phyloP scores from a whole-genome alignment of 2,113 vertebrate species.

The Nesospiza acunhae region DNA sequence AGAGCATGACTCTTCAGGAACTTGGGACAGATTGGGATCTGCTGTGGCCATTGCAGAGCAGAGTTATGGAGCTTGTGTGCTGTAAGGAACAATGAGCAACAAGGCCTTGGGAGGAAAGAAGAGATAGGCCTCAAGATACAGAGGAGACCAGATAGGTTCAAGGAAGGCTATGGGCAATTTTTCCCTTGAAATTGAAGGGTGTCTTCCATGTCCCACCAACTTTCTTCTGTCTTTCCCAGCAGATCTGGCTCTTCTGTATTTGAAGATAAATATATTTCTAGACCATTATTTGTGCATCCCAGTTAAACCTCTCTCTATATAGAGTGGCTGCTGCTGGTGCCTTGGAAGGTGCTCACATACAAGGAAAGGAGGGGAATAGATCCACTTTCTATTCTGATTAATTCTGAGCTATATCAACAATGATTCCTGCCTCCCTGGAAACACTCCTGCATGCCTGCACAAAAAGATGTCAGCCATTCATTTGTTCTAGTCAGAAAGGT shows the following conservation, averaged over 20 bases:
- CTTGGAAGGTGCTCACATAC: not conserved
- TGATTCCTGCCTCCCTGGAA: not conserved
- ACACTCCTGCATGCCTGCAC: not conserved
- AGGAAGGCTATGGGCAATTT: not conserved
- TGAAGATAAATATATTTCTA: not conserved
- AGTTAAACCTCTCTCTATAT: not conserved
- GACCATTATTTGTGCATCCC: not conserved
- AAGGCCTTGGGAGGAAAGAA: not conserved
- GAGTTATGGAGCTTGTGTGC: not conserved
- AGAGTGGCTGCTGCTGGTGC: not conserved
- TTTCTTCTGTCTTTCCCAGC: not conserved
- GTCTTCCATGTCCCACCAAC: not conserved
- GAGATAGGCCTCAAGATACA: not conserved
- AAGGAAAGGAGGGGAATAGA: not conserved
- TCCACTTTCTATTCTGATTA: not conserved
- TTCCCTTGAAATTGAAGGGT: not conserved
- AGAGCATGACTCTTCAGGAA: not conserved
- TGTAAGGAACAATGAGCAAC: not conserved
- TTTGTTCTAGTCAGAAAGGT: not conserved
- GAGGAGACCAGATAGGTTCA: not conserved
- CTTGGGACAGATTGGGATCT: not conserved
- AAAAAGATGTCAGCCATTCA: not conserved
- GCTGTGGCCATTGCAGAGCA: not conserved
- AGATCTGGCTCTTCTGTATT: not conserved
- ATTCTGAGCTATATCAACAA: not conserved